These are phyloP conservation scores for Teleopsis dalmanni DNA, from an alignment of 1,140 invertebrate species.

Conservation along the genomic window DNA sequence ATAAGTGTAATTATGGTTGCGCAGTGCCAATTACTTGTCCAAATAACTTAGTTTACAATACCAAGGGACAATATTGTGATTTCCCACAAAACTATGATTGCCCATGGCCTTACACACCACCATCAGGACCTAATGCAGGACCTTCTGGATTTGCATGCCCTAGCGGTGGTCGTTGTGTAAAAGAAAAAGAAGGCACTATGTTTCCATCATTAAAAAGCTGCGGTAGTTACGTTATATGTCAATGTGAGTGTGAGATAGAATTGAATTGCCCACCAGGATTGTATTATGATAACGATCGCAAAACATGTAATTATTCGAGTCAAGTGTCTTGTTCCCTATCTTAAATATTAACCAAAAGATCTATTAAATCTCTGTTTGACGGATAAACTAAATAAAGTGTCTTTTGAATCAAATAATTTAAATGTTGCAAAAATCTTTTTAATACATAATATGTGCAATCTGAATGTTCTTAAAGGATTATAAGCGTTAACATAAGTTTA, in stretches of 20 bases:
- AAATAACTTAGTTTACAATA: conserved; percentile 9
- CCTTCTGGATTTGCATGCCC: conserved; percentile 8
- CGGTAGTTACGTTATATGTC: conserved; percentile 7
- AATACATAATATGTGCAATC: too few relatives aligned
- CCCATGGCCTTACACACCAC: neutral
- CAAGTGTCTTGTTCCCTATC: too few relatives aligned
- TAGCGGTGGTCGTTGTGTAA: neutral
- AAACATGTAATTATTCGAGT: too few relatives aligned
- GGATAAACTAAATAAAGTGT: too few relatives aligned
- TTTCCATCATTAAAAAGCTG: neutral
- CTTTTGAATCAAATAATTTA: too few relatives aligned
- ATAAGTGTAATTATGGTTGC: conserved; percentile 1
- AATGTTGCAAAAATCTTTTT: too few relatives aligned
- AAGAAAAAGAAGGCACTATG: conserved; percentile 2
- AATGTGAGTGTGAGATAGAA: conserved; percentile 14
- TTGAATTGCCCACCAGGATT: conserved; percentile 19
- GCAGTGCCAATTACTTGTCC: conserved; percentile 5
- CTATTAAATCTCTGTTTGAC: too few relatives aligned
- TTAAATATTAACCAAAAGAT: too few relatives aligned
- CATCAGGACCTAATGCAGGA: conserved; percentile 7
- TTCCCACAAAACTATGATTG: conserved; percentile 9
- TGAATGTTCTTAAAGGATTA: too few relatives aligned
- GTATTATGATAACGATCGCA: too few relatives aligned
- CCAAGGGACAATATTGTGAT: conserved; percentile 2
- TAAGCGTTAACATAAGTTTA: too few relatives aligned